A percentile compares a stretch with the other conserved stretches of the same genome.
phyloP scores from a whole-genome alignment of 2,888 invertebrate species.

The Scaptomyza cyrtandrae region DNA sequence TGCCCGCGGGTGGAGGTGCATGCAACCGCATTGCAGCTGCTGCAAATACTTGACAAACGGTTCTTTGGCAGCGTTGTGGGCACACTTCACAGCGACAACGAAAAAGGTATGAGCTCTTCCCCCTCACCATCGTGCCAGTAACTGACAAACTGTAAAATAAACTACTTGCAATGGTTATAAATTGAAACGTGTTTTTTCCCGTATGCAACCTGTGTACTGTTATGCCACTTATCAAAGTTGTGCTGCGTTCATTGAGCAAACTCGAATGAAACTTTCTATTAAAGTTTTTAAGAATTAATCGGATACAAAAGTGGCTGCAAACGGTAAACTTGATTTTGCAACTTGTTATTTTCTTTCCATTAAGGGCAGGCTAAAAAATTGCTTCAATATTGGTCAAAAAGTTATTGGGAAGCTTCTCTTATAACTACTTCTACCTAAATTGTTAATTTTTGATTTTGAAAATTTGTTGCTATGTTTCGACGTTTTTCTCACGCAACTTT shows the following conservation, averaged over 20 bases:
- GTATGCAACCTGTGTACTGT: no score
- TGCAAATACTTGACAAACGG: slow-evolving; percentile 96
- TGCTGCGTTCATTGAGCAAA: background rate
- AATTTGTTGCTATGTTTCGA: background rate
- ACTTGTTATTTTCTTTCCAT: background rate
- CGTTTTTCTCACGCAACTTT: background rate
- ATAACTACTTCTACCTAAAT: background rate
- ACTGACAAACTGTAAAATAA: slow-evolving; percentile 18
- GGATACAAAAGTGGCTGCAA: background rate
- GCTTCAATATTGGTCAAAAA: background rate
- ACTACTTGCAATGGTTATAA: slow-evolving; percentile 6
- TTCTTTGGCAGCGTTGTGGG: slow-evolving; percentile 92
- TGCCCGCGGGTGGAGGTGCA: slow-evolving; percentile 96
- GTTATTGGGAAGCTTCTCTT: background rate
- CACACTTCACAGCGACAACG: slow-evolving; percentile 89
- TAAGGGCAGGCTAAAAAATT: background rate
- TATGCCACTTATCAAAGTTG: no score
- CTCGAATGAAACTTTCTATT: background rate
- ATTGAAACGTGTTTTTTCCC: background rate
- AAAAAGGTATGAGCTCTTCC: slow-evolving; percentile 88
- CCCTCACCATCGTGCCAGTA: background rate
- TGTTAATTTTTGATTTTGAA: background rate
- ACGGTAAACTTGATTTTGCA: background rate
- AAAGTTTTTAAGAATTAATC: background rate
- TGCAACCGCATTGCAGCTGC: slow-evolving; percentile 96